These are phyloP conservation scores for Hippocampus abdominalis DNA, from an alignment of 2,113 vertebrate genomes.

Conservation along the genomic window DNA sequence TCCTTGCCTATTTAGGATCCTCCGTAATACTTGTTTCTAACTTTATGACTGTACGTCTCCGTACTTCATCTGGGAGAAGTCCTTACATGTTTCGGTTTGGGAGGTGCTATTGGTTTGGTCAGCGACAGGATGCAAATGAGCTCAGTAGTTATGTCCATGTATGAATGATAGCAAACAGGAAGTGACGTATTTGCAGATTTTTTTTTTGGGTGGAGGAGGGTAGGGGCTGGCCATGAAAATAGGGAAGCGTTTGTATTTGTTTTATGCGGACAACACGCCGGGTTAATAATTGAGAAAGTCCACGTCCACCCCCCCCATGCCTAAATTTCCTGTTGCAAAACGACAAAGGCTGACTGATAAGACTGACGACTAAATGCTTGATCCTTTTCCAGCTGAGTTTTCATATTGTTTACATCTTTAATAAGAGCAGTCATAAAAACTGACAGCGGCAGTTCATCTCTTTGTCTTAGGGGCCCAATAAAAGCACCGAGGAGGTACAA, in stretches of 20 bases:
- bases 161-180: too few species aligned
- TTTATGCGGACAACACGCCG: neutral
- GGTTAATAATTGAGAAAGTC: neutral
- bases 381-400: conserved; percentile 8
- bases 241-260: neutral
- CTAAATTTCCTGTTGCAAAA: conserved; percentile 25
- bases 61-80: too few species aligned
- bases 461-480: conserved; percentile 12
- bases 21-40: too few species aligned
- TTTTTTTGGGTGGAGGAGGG: neutral
- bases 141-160: too few species aligned
- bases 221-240: neutral
- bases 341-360: conserved; percentile 25
- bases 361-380: conserved; percentile 8
- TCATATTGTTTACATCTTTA: conserved; percentile 43
- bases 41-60: too few species aligned
- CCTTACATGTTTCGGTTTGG: too few species aligned
- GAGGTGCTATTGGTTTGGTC: too few species aligned
- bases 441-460: conserved; percentile 4
- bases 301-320: neutral
- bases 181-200: neutral
- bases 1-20: too few species aligned
- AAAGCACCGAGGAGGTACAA: conserved; percentile 9
- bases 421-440: conserved; percentile 36
- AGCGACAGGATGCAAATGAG: too few species aligned